Percentiles rank a stretch among this genome's conserved stretches.
These are phyloP conservation scores for Mercenaria mercenaria DNA, from an alignment of 1,140 invertebrate genomes.

Conservation along the genomic window DNA sequence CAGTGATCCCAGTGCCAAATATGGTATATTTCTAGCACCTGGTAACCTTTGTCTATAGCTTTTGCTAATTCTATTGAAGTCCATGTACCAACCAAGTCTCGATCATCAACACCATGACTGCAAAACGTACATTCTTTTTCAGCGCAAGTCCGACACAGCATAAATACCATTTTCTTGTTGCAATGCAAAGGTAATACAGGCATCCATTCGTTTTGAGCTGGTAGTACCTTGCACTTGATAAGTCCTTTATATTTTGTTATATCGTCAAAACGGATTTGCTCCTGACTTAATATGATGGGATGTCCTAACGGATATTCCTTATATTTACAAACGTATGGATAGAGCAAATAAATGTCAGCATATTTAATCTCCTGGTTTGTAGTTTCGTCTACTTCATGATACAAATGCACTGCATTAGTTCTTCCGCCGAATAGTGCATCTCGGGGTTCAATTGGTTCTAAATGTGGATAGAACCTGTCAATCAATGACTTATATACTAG, in stretches of 20 bases:
- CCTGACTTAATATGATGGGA: background rate
- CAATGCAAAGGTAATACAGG: background rate
- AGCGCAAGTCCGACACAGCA: background rate
- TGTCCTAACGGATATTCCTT: background rate
- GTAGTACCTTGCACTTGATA: constrained; percentile 11
- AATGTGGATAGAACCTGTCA: background rate
- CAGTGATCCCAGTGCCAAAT: background rate
- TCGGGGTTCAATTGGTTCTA: background rate
- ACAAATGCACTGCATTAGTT: background rate
- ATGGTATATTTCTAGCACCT: background rate
- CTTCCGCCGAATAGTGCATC: constrained; percentile 4
- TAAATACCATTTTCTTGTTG: constrained; percentile 33
- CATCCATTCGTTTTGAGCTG: constrained; percentile 10
- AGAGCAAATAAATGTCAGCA: constrained; percentile 10
- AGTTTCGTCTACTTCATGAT: constrained; percentile 8
- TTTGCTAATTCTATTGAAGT: background rate
- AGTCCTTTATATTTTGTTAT: background rate
- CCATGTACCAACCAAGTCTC: background rate
- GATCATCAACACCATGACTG: background rate
- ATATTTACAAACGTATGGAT: constrained; percentile 17
- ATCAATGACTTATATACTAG: background rate
- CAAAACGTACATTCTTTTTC: background rate
- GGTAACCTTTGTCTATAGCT: background rate
- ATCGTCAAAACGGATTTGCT: background rate
- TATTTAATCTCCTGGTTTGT: constrained; percentile 1